Percentiles rank a stretch among this genome's conserved stretches.
These are phyloP conservation scores for Machimus rusticus DNA, from an alignment of 2,888 invertebrate species.

Conservation along the genomic window DNA sequence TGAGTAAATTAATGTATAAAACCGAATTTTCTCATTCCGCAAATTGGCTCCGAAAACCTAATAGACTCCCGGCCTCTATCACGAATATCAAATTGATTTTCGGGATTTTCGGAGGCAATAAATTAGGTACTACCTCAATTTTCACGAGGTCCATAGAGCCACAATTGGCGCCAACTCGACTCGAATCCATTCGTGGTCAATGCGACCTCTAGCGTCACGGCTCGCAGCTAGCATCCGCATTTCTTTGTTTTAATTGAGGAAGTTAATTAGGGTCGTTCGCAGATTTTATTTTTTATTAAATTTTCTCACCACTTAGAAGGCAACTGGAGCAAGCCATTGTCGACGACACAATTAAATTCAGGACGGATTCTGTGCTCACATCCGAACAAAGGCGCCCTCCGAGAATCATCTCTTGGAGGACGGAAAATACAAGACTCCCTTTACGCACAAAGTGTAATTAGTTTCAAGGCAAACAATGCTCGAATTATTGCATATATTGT, in stretches of 20 bases:
- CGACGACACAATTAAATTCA: not conserved
- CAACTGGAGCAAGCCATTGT: not conserved
- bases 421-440: not conserved
- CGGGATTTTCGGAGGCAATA: not conserved
- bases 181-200: not conserved
- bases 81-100: not conserved
- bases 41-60: not conserved
- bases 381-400: not conserved
- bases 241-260: slow-evolving; percentile 2
- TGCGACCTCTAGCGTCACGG: not conserved
- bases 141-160: not conserved
- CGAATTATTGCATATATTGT: not conserved
- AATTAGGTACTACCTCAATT: not conserved
- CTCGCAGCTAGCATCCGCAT: not conserved
- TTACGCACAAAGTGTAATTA: not conserved
- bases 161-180: not conserved
- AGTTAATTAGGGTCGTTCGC: not conserved
- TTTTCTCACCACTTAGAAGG: not conserved
- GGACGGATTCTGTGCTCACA: not conserved
- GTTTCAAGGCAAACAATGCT: not conserved
- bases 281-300: not conserved
- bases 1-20: not conserved
- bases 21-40: not conserved
- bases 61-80: not conserved
- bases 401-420: not conserved